Base-by-base conservation (phyloP, 2,888 invertebrate species). In the Chloroclysta siterata region DNA sequence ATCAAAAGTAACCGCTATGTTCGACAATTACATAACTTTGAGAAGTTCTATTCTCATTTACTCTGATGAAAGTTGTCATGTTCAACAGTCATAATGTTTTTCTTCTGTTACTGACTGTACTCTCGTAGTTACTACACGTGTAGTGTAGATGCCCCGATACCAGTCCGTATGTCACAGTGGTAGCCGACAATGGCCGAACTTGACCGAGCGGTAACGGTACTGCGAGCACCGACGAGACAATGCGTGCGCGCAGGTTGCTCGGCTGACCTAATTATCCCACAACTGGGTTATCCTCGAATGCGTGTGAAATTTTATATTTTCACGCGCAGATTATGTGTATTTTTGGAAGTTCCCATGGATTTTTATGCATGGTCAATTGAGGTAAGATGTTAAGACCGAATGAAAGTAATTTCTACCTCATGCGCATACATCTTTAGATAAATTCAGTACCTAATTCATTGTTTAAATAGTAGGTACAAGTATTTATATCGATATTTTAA, bases 221-320 rank as follows among this genome's bases (percentile, higher is more conserved):
- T 42, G 79, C 28, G 47, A 48, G 53, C 65, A 69, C 76, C 80
- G 75, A 78, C 85, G 81, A 89, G 85, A 90, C 90, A 90, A 92
- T 90, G 90, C 89, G 90, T 88, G 88, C 81, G 84, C 85, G 82
- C 92, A 91, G 93, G 91, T 91, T 91, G 90, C 88, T 89, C 89
- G 89, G 78, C 86, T 91, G 90, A 92, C 93, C 91, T 84, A 92
- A 92, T 91, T 91, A 90, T 88, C 82, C 72, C 71, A 79, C 77
- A 86, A 89, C 85, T 89, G 82, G 89, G 88, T 80, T 85, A 83
- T 84, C 87, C 86, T 85, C 81, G 82, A 85, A 84, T 78, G 80
- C 88, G 88, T 88, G 89, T 86, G 89, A 89, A 85, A 83, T 85
- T 81, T 73, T 76, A 74, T 79, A 85, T 85, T 88, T 87, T 89